These are phyloP conservation scores for Heliothis virescens DNA, from an alignment of 1,140 invertebrate genomes.

Conservation along the genomic window DNA sequence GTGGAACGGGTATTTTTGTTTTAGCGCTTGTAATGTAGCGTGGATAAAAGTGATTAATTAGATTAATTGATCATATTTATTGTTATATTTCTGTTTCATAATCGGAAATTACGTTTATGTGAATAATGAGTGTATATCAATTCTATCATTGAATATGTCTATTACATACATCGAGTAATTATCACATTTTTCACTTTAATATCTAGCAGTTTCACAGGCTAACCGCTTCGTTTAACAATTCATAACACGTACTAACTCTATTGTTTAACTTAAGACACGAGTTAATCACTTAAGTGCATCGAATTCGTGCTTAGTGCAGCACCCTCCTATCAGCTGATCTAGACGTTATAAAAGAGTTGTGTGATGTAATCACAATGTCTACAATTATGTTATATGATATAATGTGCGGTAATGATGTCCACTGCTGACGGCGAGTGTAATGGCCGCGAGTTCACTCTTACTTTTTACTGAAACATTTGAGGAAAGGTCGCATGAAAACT, in stretches of 20 bases:
- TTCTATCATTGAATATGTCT: too few species aligned
- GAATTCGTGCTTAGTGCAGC: not conserved
- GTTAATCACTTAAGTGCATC: constrained; percentile 32
- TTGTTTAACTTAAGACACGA: not conserved
- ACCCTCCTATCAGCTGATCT: not conserved
- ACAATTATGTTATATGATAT: constrained; percentile 7
- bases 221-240: not conserved
- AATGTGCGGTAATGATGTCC: not conserved
- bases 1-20: not conserved
- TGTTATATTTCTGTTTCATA: too few species aligned
- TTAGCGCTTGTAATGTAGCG: not conserved
- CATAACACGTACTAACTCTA: constrained; percentile 2
- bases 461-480: not conserved
- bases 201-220: not conserved
- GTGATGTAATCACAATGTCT: constrained; percentile 7
- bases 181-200: too few species aligned
- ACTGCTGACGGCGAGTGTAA: not conserved
- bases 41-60: too few species aligned
- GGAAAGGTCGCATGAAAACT: too few species aligned
- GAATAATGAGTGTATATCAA: too few species aligned
- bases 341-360: not conserved
- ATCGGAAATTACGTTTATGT: too few species aligned
- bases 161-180: too few species aligned
- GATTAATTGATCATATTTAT: too few species aligned
- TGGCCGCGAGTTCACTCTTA: not conserved